Base-by-base conservation (phyloP, 37 sponge, comb jelly and placozoan genomes). In the Lycopodina hypogea region DNA sequence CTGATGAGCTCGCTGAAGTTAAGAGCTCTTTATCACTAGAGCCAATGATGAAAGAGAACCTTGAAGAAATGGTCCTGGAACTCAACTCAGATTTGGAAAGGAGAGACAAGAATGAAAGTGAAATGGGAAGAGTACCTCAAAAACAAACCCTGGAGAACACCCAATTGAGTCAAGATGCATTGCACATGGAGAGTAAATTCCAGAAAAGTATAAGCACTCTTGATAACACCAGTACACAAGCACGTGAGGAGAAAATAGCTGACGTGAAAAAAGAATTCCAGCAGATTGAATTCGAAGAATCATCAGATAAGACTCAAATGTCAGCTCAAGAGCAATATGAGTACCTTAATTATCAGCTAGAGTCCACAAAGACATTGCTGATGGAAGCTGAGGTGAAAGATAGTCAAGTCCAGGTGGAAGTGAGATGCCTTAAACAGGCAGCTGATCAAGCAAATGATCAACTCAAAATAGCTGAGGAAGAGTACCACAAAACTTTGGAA, bases 361-460 rank as follows among this genome's bases (percentile, higher is more conserved):
- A 40, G 30, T 62, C 71, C 4, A 34, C 50, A 4, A 84, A 76
- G 71, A 40, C 42, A 22, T 18, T 40, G 71, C 61, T 76, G 14
- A 53, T 67, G 55, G 56, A 77, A 63, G 64, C 69, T 26, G 79
- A 68, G 38, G 23, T 56, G 73, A 73, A 83, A 72, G 88, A 88
- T 45, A 50, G 33, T 1, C 61, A 78, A 42, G 26, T 58, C 45
- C 72, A 64, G 40, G 34, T 34, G 3, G 70, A 77, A 48, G 17
- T 84, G 69, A 67, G 62, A 38, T 35, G 76, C 56, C 74, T 81
- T 1, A 42, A 67, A 37, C 84, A 76, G 37, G 60, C 76, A 6
- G 82, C 82, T 19, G 72, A 72, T 32, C 48, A 38, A 4, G 72
- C 72, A 33, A 81, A 81, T 72, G 36, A 76, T 42, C 84, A 76